Percentiles rank a stretch among this genome's conserved stretches.
Conservation (phyloP, 2,888 invertebrate genomes). For the Tachina fera region DNA sequence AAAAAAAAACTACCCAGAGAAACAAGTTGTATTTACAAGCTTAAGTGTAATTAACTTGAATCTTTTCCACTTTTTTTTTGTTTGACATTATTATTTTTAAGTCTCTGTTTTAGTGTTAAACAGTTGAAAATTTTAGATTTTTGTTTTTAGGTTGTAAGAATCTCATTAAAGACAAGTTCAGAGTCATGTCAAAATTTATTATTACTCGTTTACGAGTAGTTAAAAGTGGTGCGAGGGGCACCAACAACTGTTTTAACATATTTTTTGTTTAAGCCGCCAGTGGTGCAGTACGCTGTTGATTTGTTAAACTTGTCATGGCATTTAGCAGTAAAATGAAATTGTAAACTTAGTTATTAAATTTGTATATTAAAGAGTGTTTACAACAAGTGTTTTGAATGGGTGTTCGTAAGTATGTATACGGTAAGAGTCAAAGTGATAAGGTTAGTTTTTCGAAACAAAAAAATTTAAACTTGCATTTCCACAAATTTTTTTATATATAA, state of each 20-base stretch:
- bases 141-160: conserved; percentile 42
- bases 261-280: conserved; percentile 18
- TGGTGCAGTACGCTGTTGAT: conserved; percentile 26
- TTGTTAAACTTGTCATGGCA: conserved; percentile 34
- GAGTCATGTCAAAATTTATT: conserved; percentile 67
- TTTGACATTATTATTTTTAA: conserved; percentile 3
- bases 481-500: too few species aligned
- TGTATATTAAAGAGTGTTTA: conserved; percentile 11
- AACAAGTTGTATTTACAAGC: conserved; percentile 5
- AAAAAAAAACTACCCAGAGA: too few species aligned
- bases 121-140: not conserved
- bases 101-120: conserved; percentile 14
- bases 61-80: not conserved
- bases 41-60: conserved; percentile 3
- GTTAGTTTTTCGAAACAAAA: not conserved
- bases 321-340: conserved; percentile 32
- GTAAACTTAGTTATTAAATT: not conserved
- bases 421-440: not conserved
- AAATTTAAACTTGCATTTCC: too few species aligned
- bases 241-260: conserved; percentile 30
- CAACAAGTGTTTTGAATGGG: conserved; percentile 48
- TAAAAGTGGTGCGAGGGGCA: conserved; percentile 7
- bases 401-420: not conserved
- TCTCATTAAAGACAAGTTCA: conserved; percentile 67
- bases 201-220: not conserved